A percentile compares a stretch with the other conserved stretches of the same genome.
These are phyloP conservation scores for Caenorhabditis elegans DNA, from an alignment of 1,140 invertebrate species.

Conservation along the genomic window DNA sequence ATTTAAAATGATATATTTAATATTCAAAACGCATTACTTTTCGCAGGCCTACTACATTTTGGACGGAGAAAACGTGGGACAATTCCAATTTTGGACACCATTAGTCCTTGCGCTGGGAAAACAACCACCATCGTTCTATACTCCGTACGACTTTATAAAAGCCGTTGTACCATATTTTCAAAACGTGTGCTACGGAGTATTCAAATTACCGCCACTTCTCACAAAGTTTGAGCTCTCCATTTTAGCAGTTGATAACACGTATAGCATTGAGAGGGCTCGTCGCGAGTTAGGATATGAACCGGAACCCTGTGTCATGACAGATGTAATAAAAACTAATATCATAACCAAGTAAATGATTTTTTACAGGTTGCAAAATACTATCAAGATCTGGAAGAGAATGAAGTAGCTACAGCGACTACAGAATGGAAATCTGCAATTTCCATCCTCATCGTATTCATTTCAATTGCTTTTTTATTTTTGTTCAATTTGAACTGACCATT, in stretches of 20 bases:
- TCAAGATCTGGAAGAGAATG: neutral
- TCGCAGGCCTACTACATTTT: neutral
- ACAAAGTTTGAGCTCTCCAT: neutral
- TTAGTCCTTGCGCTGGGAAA: neutral
- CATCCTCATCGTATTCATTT: neutral
- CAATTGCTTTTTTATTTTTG: no score
- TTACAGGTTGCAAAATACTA: neutral
- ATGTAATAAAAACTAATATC: no score
- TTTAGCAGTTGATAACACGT: neutral
- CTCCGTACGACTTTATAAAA: neutral
- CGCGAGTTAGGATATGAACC: neutral
- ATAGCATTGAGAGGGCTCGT: neutral
- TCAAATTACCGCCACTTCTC: neutral
- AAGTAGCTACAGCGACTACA: neutral
- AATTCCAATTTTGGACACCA: neutral
- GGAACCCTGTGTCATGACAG: neutral
- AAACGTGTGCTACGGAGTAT: neutral
- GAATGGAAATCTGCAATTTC: neutral
- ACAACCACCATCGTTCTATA: neutral
- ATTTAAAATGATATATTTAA: no score
- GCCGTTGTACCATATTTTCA: neutral
- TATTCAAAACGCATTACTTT: no score
- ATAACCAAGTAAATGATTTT: neutral
- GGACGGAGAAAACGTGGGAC: neutral
- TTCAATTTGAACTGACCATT: no score